Evolutionary conservation across 2,797 vertebrate species (phyloP).

Genomic region (Microcaecilia unicolor): DNA sequence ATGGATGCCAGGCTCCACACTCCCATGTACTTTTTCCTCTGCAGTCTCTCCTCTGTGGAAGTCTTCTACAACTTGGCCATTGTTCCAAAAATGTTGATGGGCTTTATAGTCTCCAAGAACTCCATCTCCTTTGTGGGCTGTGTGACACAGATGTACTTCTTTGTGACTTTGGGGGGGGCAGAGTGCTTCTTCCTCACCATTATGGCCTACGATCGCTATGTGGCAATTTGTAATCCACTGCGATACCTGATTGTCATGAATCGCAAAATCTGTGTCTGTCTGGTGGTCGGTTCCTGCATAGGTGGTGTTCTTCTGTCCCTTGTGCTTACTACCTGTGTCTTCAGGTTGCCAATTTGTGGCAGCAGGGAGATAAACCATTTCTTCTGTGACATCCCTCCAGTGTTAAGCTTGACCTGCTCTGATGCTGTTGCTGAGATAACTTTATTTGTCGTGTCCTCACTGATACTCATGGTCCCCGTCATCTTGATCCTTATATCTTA

Average conservation of each 20-base stretch:
- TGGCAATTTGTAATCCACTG: slow-evolving; percentile 33
- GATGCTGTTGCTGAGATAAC: slow-evolving; percentile 4
- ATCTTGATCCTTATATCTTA: background rate
- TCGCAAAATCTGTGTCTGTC: slow-evolving; percentile 10
- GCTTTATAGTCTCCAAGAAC: background rate
- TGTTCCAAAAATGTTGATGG: slow-evolving; percentile 11
- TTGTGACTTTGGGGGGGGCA: slow-evolving; percentile 16
- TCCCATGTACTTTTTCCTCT: slow-evolving; percentile 12
- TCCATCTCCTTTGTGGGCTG: slow-evolving; percentile 4
- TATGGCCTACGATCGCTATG: slow-evolving; percentile 30
- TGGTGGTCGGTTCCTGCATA: slow-evolving; percentile 22
- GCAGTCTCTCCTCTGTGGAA: slow-evolving; percentile 14
- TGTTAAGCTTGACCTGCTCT: slow-evolving; percentile 13
- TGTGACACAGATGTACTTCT: slow-evolving; percentile 10
- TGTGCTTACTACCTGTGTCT: slow-evolving; percentile 2
- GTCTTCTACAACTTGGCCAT: slow-evolving; percentile 18
- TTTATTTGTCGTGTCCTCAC: slow-evolving; percentile 3
- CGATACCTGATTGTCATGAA: slow-evolving; percentile 22
- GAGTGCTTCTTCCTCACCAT: slow-evolving; percentile 27
- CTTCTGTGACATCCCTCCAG: slow-evolving; percentile 12
- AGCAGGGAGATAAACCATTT: slow-evolving; percentile 8
- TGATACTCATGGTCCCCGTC: slow-evolving; percentile 3
- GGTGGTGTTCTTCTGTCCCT: slow-evolving; percentile 14
- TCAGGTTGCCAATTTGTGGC: slow-evolving; percentile 7
- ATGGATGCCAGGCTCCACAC: slow-evolving; percentile 1